Percentiles rank a stretch among this genome's conserved stretches.
phyloP scores from a whole-genome alignment of 2,113 vertebrate species.

The Patagioenas fasciata region DNA sequence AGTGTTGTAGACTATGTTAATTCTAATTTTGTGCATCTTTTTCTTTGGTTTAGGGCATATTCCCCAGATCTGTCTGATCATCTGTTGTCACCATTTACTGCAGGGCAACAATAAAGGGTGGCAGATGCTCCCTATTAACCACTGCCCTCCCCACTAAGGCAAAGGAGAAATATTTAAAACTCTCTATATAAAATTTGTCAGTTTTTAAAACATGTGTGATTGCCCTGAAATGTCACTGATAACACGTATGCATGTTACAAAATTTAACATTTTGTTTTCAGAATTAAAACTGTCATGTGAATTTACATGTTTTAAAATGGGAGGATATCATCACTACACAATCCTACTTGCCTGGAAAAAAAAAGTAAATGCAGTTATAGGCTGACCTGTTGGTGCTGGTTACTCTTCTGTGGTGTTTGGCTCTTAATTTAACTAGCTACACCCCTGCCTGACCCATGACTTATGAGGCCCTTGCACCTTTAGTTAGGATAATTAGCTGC shows the following conservation, averaged over 20 bases:
- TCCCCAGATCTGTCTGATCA: not conserved
- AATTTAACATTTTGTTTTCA: not conserved
- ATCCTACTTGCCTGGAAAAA: not conserved
- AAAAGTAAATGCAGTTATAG: not conserved
- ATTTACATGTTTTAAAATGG: not conserved
- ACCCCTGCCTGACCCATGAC: not conserved
- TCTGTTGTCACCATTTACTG: not conserved
- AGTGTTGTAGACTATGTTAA: not conserved
- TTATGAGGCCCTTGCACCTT: rapidly evolving
- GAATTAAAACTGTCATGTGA: not conserved
- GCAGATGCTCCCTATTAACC: no score
- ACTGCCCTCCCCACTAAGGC: no score
- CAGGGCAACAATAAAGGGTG: no score
- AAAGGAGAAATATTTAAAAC: no score
- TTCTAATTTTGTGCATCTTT: not conserved
- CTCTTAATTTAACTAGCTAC: not conserved
- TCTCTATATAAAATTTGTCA: not conserved
- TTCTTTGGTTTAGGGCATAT: not conserved
- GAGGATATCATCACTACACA: not conserved
- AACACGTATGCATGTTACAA: not conserved
- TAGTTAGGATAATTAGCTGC: not conserved
- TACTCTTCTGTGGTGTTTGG: not conserved
- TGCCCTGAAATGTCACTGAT: not conserved
- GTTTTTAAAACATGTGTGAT: rapidly evolving
- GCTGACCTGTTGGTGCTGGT: not conserved